phyloP scores from a whole-genome alignment of 2,888 invertebrate species.

The Epirrhoe alternata region DNA sequence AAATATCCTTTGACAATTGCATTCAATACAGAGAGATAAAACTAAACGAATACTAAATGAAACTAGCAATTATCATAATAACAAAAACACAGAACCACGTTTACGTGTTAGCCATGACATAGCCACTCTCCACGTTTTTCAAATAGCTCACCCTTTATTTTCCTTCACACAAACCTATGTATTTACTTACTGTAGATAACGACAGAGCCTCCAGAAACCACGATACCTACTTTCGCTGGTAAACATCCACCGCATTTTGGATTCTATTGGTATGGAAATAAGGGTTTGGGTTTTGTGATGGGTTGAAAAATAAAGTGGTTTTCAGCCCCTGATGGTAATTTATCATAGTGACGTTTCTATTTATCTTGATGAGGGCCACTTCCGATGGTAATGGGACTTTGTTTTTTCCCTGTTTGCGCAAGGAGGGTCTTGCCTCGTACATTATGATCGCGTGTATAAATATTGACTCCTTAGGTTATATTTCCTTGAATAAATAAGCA shows the following conservation, averaged over 20 bases:
- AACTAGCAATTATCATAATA: not conserved
- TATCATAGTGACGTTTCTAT: slow-evolving; percentile 82
- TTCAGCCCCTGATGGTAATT: slow-evolving; percentile 65
- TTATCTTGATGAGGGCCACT: slow-evolving; percentile 81
- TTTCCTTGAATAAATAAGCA: no score
- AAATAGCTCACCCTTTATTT: slow-evolving; percentile 45
- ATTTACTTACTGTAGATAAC: slow-evolving; percentile 64
- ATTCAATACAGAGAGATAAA: no score
- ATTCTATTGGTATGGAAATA: slow-evolving; percentile 46
- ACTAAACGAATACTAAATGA: no score
- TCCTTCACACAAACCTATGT: slow-evolving; percentile 57
- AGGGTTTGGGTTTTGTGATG: slow-evolving; percentile 4
- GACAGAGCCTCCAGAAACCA: slow-evolving; percentile 64
- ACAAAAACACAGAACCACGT: not conserved
- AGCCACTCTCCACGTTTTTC: slow-evolving; percentile 15
- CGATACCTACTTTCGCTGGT: slow-evolving; percentile 43
- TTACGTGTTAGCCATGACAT: not conserved
- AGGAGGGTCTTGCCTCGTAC: slow-evolving; percentile 24
- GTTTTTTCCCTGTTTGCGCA: slow-evolving; percentile 58
- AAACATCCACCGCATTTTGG: slow-evolving; percentile 43
- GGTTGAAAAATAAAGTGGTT: slow-evolving; percentile 43
- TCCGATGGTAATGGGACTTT: slow-evolving; percentile 75
- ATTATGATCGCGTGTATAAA: not conserved
- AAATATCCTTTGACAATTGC: no score
- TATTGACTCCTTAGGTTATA: not conserved